phyloP scores from a whole-genome alignment of 2,797 vertebrate genomes.

The Falco naumanni region DNA sequence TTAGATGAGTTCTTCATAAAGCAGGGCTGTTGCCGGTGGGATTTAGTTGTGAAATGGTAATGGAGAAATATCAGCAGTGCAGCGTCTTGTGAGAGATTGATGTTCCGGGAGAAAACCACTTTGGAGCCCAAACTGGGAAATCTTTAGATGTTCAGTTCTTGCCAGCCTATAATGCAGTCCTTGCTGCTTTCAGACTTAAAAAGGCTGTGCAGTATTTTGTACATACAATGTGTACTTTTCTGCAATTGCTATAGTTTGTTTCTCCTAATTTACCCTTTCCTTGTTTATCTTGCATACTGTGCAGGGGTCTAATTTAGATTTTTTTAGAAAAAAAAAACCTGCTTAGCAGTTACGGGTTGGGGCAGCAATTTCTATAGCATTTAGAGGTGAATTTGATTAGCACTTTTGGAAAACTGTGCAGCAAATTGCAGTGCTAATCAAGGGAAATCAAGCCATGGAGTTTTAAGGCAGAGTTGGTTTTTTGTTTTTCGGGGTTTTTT shows the following conservation, averaged over 20 bases:
- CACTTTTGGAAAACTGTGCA: slow-evolving; percentile 4
- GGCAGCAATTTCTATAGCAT: slow-evolving; percentile 28
- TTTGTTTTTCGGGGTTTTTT: neutral
- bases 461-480: neutral
- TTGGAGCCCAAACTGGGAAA: neutral
- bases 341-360: slow-evolving; percentile 49
- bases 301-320: slow-evolving; percentile 63
- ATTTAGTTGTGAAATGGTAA: neutral
- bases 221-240: neutral
- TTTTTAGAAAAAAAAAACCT: neutral
- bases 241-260: neutral
- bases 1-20: neutral
- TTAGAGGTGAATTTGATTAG: slow-evolving; percentile 61
- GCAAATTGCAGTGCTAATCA: slow-evolving; percentile 35
- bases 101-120: neutral
- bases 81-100: neutral
- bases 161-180: neutral
- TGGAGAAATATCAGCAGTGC: neutral
- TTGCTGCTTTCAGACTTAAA: neutral
- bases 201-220: neutral
- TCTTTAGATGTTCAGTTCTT: neutral
- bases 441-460: neutral
- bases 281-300: slow-evolving; percentile 30
- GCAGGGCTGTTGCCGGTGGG: fast-evolving
- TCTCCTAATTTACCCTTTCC: slow-evolving; percentile 53